Evolutionary conservation across 1,140 invertebrate species (phyloP).

Genomic region (Condylostylus longicornis): DNA sequence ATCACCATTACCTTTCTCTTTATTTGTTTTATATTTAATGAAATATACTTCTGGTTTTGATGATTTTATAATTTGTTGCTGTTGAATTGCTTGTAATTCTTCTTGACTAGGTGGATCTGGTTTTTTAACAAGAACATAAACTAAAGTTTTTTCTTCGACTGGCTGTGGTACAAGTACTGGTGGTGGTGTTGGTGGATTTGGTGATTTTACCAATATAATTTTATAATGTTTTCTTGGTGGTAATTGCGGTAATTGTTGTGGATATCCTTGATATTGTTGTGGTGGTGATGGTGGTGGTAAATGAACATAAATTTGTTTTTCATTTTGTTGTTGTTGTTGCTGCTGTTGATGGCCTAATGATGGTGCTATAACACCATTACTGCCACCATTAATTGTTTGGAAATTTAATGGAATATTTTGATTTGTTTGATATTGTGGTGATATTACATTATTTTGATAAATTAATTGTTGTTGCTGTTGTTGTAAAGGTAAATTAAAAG

Average conservation of each 20-base stretch:
- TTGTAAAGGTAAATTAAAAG: no score
- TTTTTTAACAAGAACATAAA: conserved; percentile 65
- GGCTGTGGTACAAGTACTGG: conserved; percentile 34
- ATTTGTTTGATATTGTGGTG: no score
- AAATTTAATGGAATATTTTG: no score
- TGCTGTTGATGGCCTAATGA: not conserved
- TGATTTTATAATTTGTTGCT: conserved; percentile 30
- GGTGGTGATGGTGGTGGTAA: conserved; percentile 37
- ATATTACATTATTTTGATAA: no score
- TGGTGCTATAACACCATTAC: no score
- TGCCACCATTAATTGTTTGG: no score
- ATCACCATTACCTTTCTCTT: conserved; percentile 33
- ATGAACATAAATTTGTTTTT: conserved; percentile 34
- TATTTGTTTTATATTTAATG: conserved; percentile 46
- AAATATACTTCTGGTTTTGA: conserved; percentile 37
- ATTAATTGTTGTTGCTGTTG: no score
- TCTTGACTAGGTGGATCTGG: conserved; percentile 39
- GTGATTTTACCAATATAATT: conserved; percentile 68
- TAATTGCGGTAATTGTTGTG: not conserved
- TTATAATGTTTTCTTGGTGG: conserved; percentile 60
- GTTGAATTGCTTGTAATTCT: conserved; percentile 62
- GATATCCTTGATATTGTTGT: conserved; percentile 9
- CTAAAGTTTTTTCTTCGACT: conserved; percentile 61
- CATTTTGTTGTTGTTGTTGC: not conserved
- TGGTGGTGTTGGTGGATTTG: conserved; percentile 46